Evolutionary conservation across 2,888 invertebrate genomes (phyloP).

Genomic region (Latrodectus hesperus): DNA sequence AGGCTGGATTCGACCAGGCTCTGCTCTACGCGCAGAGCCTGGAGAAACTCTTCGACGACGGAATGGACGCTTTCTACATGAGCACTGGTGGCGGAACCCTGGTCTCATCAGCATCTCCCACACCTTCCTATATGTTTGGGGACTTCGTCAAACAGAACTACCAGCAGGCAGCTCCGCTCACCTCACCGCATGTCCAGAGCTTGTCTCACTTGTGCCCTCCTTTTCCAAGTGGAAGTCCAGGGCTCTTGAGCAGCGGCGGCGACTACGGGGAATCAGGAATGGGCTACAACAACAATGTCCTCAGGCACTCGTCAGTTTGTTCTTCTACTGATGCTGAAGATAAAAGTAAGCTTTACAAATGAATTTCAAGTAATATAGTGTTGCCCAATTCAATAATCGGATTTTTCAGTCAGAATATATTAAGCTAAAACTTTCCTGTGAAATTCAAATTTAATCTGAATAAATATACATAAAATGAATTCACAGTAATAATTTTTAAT

Average conservation of each 20-base stretch:
- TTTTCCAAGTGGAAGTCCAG: slow-evolving; percentile 80
- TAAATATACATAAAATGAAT: too few species aligned
- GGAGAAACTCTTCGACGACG: slow-evolving; percentile 70
- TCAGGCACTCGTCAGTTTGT: slow-evolving; percentile 41
- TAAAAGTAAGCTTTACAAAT: slow-evolving; percentile 43
- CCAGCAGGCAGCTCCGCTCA: slow-evolving; percentile 73
- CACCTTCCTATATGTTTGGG: slow-evolving; percentile 45
- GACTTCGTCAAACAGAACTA: slow-evolving; percentile 48
- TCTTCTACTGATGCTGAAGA: slow-evolving; percentile 51
- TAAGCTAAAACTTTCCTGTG: too few species aligned
- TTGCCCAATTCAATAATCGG: too few species aligned
- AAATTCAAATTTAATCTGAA: too few species aligned
- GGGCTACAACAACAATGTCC: slow-evolving; percentile 19
- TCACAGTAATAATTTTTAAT: too few species aligned
- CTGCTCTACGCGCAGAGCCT: slow-evolving; percentile 70
- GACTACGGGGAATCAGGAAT: slow-evolving; percentile 32
- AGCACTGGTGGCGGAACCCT: slow-evolving; percentile 26
- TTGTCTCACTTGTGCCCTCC: slow-evolving; percentile 75
- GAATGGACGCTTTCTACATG: slow-evolving; percentile 54
- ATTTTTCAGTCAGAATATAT: too few species aligned
- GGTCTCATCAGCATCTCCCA: slow-evolving; percentile 31
- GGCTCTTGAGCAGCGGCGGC: slow-evolving; percentile 82
- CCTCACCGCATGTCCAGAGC: slow-evolving; percentile 74
- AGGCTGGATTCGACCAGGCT: slow-evolving; percentile 70
- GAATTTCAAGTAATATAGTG: too few species aligned